A percentile compares a stretch with the other conserved stretches of the same genome.
Conservation (phyloP, 23 tunicate species). For the Trididemnum nubilum region DNA sequence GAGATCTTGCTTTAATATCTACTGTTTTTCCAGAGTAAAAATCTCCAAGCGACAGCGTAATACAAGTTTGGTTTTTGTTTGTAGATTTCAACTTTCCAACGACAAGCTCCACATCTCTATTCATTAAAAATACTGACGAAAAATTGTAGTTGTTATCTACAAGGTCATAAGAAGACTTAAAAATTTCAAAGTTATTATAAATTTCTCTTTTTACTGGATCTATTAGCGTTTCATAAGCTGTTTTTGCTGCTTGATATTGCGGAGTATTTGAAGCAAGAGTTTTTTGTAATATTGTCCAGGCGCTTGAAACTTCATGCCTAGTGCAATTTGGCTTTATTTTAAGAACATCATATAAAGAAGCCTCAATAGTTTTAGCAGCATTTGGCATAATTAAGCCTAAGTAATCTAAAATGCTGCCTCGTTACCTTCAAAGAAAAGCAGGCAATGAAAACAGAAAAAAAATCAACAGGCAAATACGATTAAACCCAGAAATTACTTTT, state of each 20-base stretch:
- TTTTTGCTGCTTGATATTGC: constrained; percentile 3
- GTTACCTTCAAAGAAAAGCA: no score
- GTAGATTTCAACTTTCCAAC: neutral
- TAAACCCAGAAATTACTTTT: no score
- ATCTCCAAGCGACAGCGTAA: constrained; percentile 14
- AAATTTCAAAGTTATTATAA: constrained; percentile 36
- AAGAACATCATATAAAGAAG: constrained; percentile 20
- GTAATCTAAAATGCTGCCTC: no score
- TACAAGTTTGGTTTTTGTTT: neutral
- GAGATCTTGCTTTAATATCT: neutral
- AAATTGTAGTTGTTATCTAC: neutral
- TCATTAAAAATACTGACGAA: constrained; percentile 4
- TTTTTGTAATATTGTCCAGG: constrained; percentile 6
- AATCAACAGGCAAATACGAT: no score
- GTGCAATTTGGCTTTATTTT: constrained; percentile 20
- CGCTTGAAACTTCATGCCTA: constrained; percentile 7
- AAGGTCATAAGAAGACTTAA: neutral
- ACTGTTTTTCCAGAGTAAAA: constrained; percentile 33
- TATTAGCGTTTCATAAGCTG: constrained; percentile 26
- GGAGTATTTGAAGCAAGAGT: neutral
- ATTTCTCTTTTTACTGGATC: constrained; percentile 40
- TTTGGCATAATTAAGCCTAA: no score
- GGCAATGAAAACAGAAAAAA: no score
- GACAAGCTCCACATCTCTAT: constrained; percentile 7
- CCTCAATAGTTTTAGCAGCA: no score